A percentile compares a stretch with the other conserved stretches of the same genome.
These are phyloP conservation scores for Haplotaxodon microlepis DNA, from an alignment of 2,113 vertebrate genomes.

Conservation along the genomic window DNA sequence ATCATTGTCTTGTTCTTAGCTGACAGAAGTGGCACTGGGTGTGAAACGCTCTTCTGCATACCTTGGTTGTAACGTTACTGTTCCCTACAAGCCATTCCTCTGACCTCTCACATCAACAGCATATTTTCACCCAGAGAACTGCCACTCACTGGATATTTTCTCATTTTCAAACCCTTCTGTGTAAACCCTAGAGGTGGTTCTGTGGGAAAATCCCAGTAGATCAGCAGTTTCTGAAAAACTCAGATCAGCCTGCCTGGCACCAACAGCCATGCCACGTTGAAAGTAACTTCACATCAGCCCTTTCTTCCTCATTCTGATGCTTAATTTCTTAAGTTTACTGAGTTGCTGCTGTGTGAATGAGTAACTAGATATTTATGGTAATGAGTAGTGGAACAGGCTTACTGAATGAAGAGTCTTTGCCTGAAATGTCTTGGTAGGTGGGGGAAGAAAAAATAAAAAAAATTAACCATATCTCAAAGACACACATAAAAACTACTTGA, in stretches of 20 bases:
- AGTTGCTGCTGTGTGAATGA: background rate
- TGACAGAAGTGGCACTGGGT: background rate
- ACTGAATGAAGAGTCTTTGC: background rate
- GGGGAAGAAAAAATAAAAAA: accelerated
- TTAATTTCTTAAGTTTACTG: background rate
- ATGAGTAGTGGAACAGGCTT: background rate
- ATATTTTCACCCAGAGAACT: background rate
- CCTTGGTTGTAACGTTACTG: background rate
- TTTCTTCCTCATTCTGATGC: background rate
- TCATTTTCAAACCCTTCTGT: background rate
- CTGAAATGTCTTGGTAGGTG: background rate
- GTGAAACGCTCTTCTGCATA: background rate
- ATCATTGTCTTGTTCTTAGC: background rate
- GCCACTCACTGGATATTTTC: background rate
- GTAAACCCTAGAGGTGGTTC: background rate
- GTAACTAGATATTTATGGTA: background rate
- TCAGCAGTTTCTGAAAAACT: background rate
- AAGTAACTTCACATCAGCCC: background rate
- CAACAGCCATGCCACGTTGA: background rate
- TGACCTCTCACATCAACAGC: background rate
- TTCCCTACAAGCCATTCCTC: background rate
- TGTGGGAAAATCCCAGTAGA: background rate
- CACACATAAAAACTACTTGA: background rate
- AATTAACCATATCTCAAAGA: background rate
- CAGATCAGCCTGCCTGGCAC: background rate